These are phyloP conservation scores for Trinorchestia longiramus DNA, from an alignment of 1,140 invertebrate genomes.

Conservation along the genomic window DNA sequence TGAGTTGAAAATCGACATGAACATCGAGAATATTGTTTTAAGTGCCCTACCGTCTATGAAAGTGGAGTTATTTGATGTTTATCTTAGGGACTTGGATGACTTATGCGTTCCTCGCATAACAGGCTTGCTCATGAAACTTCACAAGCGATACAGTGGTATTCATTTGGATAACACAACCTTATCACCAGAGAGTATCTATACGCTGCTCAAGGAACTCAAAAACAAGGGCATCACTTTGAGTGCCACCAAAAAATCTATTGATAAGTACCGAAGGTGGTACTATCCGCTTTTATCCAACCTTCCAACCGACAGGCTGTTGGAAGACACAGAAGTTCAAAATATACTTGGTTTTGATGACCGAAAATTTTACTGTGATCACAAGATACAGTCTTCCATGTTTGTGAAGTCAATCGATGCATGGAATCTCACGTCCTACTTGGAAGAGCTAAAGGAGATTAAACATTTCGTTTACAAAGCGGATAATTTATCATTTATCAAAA, in stretches of 20 bases:
- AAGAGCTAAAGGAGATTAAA: constrained; percentile 59
- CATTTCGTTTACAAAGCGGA: constrained; percentile 61
- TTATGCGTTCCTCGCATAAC: constrained; percentile 54
- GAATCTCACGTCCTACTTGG: constrained; percentile 62
- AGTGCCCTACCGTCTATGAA: constrained; percentile 43
- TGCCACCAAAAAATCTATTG: constrained; percentile 50
- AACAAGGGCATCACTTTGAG: constrained; percentile 57
- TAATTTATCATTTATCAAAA: constrained; percentile 61
- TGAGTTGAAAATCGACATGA: constrained; percentile 62
- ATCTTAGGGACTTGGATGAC: constrained; percentile 57
- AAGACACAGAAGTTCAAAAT: constrained; percentile 56
- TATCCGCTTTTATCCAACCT: constrained; percentile 58
- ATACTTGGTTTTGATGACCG: constrained; percentile 63
- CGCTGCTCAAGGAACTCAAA: constrained; percentile 61
- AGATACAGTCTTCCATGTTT: constrained; percentile 57
- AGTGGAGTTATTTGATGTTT: constrained; percentile 60
- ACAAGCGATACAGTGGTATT: constrained; percentile 61
- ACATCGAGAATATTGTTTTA: constrained; percentile 58
- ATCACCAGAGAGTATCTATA: constrained; percentile 62
- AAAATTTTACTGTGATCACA: constrained; percentile 63
- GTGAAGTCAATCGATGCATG: constrained; percentile 62
- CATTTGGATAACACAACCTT: constrained; percentile 61
- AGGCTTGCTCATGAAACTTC: constrained; percentile 58
- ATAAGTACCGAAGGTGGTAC: constrained; percentile 63
- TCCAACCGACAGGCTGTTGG: not conserved